Percentiles rank a stretch among this genome's conserved stretches.
Evolutionary conservation across 2,888 invertebrate species (phyloP).

Genomic region (Agriopis marginaria): DNA sequence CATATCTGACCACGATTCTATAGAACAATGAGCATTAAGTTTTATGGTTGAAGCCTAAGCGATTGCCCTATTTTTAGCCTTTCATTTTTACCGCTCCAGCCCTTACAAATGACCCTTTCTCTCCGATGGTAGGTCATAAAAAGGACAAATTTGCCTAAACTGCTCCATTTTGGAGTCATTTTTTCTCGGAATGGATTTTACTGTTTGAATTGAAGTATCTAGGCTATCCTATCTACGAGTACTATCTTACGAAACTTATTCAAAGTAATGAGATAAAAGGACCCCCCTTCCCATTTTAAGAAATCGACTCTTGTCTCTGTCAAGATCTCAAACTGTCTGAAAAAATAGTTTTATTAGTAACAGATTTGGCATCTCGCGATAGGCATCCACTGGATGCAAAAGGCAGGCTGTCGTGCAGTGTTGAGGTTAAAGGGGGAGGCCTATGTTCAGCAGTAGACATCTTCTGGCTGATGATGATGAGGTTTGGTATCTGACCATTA

Average conservation of each 20-base stretch:
- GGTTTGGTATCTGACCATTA: no score
- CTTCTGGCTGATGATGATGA: no score
- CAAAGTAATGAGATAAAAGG: neutral
- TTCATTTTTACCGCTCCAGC: conserved; percentile 48
- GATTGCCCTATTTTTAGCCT: conserved; percentile 32
- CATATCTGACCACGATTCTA: no score
- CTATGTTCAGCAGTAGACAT: no score
- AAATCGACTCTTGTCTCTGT: neutral
- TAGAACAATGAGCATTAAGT: neutral
- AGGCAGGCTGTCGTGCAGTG: no score
- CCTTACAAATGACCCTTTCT: conserved; percentile 48
- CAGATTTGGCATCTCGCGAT: no score
- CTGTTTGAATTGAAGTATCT: neutral
- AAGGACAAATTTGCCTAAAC: conserved; percentile 53
- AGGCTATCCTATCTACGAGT: neutral
- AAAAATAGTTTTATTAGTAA: no score
- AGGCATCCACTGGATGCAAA: no score
- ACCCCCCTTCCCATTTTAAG: neutral
- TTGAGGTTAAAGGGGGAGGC: no score
- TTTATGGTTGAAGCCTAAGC: conserved; percentile 19
- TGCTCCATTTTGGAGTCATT: conserved; percentile 43
- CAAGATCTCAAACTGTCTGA: neutral
- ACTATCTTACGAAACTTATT: neutral
- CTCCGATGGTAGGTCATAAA: conserved; percentile 46
- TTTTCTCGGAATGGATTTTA: conserved; percentile 43